Evolutionary conservation across 2,888 invertebrate species (phyloP).

Genomic region (Eupithecia pulchellata): DNA sequence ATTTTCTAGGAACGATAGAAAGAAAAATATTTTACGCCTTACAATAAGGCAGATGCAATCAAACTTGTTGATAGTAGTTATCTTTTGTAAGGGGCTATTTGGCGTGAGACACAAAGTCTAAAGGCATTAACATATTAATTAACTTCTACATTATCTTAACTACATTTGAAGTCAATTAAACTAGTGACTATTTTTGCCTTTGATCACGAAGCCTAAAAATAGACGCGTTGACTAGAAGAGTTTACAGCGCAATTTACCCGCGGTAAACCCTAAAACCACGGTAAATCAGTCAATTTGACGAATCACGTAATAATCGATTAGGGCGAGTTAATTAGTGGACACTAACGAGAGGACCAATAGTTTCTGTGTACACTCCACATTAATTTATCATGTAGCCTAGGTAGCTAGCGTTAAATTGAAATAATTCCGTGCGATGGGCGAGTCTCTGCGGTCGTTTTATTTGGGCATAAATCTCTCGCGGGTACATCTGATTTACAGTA

Average conservation of each 20-base stretch:
- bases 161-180: background rate
- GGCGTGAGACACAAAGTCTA: background rate
- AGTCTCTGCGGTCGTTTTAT: slow-evolving; percentile 71
- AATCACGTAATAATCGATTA: slow-evolving; percentile 55
- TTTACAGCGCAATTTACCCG: slow-evolving; percentile 14
- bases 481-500: slow-evolving; percentile 78
- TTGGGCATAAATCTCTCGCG: slow-evolving; percentile 71
- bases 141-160: too few relatives aligned
- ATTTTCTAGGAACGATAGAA: background rate
- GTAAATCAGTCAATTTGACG: slow-evolving; percentile 42
- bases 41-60: background rate
- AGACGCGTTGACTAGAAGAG: background rate
- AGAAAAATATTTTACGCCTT: background rate
- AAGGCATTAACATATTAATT: background rate
- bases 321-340: slow-evolving; percentile 63
- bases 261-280: slow-evolving; percentile 27
- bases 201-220: slow-evolving; percentile 2
- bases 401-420: slow-evolving; percentile 76
- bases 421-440: slow-evolving; percentile 70
- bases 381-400: slow-evolving; percentile 59
- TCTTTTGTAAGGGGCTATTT: background rate
- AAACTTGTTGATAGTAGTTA: background rate
- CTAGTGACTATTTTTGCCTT: background rate
- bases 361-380: slow-evolving; percentile 57
- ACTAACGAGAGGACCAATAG: slow-evolving; percentile 59